Evolutionary conservation across 2,113 vertebrate species (phyloP).

Genomic region (Myotis brandtii): DNA sequence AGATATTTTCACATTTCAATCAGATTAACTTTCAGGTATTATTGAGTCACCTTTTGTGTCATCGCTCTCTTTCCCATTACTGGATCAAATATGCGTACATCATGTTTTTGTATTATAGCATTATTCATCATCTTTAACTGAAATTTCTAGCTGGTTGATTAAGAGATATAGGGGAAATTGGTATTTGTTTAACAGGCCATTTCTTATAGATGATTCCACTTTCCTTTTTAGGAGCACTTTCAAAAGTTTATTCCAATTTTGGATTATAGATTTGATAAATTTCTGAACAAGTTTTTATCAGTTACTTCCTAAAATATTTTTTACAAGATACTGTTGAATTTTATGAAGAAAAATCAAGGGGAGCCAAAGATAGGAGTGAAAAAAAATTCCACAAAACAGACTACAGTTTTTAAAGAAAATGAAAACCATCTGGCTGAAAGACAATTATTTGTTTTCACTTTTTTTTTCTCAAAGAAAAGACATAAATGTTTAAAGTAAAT

Average conservation of each 20-base stretch:
- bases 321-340: not conserved
- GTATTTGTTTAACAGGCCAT: not conserved
- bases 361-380: not conserved
- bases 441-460: conserved; percentile 17
- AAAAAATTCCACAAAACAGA: not conserved
- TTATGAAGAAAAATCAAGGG: not conserved
- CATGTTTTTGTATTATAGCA: not conserved
- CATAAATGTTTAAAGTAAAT: conserved; percentile 39
- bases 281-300: conserved; percentile 45
- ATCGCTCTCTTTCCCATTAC: not conserved
- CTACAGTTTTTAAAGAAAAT: not conserved
- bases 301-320: not conserved
- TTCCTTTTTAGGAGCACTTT: not conserved
- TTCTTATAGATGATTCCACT: not conserved
- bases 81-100: conserved; percentile 16
- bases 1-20: not conserved
- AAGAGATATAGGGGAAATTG: not conserved
- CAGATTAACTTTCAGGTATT: not conserved
- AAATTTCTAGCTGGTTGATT: conserved; percentile 56
- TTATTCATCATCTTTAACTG: conserved; percentile 41
- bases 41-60: conserved; percentile 19
- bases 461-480: not conserved
- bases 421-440: not conserved
- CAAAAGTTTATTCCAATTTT: conserved; percentile 31
- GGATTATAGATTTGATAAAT: not conserved